Evolutionary conservation across 2,113 vertebrate species (phyloP).

Genomic region (Ctenodactylus gundi): DNA sequence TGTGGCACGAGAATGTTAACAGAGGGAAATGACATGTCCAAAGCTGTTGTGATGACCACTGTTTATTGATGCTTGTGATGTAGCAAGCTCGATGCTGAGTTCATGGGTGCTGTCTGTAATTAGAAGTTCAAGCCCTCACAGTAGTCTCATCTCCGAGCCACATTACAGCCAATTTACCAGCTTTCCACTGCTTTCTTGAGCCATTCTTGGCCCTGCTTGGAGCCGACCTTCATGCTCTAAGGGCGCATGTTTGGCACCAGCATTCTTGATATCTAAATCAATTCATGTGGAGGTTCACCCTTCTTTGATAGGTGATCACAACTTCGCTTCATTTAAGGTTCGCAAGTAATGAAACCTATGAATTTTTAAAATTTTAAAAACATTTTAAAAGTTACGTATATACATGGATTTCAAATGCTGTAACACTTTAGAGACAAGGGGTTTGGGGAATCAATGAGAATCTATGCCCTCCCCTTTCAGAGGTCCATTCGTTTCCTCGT

Average conservation of each 20-base stretch:
- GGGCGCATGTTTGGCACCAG: background rate
- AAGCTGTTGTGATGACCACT: no score
- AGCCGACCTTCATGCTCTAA: background rate
- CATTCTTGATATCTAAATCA: background rate
- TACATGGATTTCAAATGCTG: no score
- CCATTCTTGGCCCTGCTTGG: background rate
- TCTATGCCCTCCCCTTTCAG: no score
- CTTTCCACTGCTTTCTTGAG: background rate
- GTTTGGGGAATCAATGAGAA: no score
- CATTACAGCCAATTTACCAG: background rate
- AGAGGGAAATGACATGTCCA: background rate
- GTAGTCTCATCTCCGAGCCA: background rate
- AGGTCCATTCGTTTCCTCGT: no score
- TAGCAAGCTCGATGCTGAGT: no score
- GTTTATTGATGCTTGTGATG: no score
- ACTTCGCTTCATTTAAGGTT: background rate
- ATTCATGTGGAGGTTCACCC: background rate
- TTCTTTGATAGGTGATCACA: background rate
- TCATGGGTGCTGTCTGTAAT: no score
- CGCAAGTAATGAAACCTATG: no score
- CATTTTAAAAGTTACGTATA: no score
- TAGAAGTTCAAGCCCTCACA: background rate
- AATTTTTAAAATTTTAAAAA: no score
- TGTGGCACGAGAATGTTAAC: background rate
- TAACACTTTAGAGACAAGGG: no score